Conservation (phyloP, 2,113 vertebrate genomes). For the Chrysochloris asiatica region DNA sequence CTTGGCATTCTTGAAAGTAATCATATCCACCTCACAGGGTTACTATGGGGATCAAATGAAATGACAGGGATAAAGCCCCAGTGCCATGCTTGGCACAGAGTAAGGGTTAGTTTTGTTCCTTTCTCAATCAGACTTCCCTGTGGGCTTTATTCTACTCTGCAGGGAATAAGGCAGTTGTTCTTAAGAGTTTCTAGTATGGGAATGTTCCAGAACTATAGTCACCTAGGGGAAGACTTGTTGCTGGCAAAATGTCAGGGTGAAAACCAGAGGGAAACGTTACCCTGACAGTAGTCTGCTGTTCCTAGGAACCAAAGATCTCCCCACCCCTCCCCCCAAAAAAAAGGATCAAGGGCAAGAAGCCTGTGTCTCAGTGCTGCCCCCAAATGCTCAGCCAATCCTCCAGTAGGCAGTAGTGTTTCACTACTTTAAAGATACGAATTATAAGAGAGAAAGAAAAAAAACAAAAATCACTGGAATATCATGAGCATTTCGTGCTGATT, state of each 20-base stretch:
- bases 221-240: background rate
- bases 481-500: conserved; percentile 53
- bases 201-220: background rate
- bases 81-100: background rate
- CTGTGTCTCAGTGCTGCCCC: background rate
- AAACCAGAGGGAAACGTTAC: background rate
- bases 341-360: conserved; percentile 61
- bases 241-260: background rate
- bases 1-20: background rate
- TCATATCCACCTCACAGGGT: background rate
- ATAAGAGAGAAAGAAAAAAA: background rate
- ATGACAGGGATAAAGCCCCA: background rate
- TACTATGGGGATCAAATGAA: background rate
- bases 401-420: conserved; percentile 7
- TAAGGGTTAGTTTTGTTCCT: background rate
- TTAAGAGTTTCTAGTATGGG: background rate
- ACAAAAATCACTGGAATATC: background rate
- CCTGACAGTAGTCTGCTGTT: background rate
- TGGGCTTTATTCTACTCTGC: background rate
- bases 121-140: background rate
- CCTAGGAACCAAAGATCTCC: background rate
- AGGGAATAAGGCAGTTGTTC: background rate
- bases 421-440: background rate
- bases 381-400: conserved; percentile 62
- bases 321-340: no score